A percentile compares a stretch with the other conserved stretches of the same genome.
These are phyloP conservation scores for Isoperla grammatica DNA, from an alignment of 2,888 invertebrate species.

Conservation along the genomic window DNA sequence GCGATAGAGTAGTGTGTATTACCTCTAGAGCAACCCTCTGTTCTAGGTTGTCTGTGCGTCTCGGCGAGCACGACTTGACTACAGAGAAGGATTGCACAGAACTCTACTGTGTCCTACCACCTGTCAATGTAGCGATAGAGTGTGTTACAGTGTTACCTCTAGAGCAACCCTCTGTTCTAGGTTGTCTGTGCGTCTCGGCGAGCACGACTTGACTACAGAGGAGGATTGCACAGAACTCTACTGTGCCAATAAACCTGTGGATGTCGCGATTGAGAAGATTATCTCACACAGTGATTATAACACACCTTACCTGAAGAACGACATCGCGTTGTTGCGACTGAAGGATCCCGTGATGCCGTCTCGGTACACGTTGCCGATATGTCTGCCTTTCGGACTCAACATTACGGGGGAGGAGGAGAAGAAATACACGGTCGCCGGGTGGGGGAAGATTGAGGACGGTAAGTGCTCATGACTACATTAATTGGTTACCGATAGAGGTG, in stretches of 20 bases:
- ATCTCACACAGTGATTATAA: slow-evolving; percentile 33
- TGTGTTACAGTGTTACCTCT: too few relatives aligned
- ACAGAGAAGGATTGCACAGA: slow-evolving; percentile 22
- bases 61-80: slow-evolving; percentile 24
- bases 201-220: slow-evolving; percentile 19
- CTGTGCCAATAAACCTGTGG: too few relatives aligned
- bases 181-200: slow-evolving; percentile 24
- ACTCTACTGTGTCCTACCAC: too few relatives aligned
- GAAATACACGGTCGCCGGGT: slow-evolving; percentile 32
- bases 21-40: too few relatives aligned
- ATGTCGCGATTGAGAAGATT: slow-evolving; percentile 30
- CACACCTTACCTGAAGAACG: slow-evolving; percentile 33
- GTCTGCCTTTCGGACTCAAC: slow-evolving; percentile 33
- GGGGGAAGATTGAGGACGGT: slow-evolving; percentile 34
- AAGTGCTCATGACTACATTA: slow-evolving; percentile 15
- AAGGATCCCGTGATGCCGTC: slow-evolving; percentile 21
- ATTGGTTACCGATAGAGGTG: too few relatives aligned
- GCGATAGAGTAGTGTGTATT: slow-evolving; percentile 10
- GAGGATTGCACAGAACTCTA: too few relatives aligned
- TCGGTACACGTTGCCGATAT: slow-evolving; percentile 31
- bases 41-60: slow-evolving; percentile 22
- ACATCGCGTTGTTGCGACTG: slow-evolving; percentile 34
- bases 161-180: too few relatives aligned
- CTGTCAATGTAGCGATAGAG: slow-evolving; percentile 16
- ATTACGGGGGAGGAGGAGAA: slow-evolving; percentile 20